phyloP scores from a whole-genome alignment of 2,113 vertebrate genomes.

The Nettapus auritus region DNA sequence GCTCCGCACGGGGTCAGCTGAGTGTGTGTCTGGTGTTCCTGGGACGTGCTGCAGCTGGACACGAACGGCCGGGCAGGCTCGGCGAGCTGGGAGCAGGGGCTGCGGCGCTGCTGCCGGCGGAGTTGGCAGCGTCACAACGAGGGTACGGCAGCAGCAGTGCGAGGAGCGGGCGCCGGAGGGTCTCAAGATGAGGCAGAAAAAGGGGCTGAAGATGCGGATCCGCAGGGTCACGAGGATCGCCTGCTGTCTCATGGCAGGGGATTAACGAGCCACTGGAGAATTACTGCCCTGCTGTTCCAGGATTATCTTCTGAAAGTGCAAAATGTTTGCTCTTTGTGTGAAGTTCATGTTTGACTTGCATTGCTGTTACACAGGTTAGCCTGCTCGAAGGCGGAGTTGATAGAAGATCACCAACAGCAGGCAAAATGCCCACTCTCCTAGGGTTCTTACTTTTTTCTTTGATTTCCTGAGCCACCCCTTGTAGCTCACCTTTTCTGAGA shows the following conservation, averaged over 20 bases:
- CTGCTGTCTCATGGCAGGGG: background rate
- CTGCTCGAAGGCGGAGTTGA: background rate
- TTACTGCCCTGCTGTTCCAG: background rate
- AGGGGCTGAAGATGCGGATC: background rate
- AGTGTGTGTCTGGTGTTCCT: background rate
- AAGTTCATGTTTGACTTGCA: background rate
- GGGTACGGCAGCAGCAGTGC: accelerated
- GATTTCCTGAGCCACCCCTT: background rate
- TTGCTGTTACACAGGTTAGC: background rate
- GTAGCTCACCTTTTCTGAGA: background rate
- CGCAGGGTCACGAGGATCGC: background rate
- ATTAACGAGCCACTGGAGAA: background rate
- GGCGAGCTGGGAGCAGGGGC: background rate
- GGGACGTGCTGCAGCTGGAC: background rate
- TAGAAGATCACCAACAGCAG: background rate
- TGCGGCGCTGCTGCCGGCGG: background rate
- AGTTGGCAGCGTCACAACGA: accelerated
- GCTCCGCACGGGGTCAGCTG: background rate
- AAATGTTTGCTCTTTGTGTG: background rate
- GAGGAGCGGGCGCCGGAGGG: background rate
- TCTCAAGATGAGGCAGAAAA: background rate
- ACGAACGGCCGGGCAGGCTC: background rate
- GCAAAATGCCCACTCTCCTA: background rate
- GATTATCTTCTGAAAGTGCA: background rate
- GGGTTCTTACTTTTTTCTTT: background rate